Percentiles rank a stretch among this genome's conserved stretches.
These are phyloP conservation scores for Sternotherus odoratus DNA, from an alignment of 2,797 vertebrate species.

Conservation along the genomic window DNA sequence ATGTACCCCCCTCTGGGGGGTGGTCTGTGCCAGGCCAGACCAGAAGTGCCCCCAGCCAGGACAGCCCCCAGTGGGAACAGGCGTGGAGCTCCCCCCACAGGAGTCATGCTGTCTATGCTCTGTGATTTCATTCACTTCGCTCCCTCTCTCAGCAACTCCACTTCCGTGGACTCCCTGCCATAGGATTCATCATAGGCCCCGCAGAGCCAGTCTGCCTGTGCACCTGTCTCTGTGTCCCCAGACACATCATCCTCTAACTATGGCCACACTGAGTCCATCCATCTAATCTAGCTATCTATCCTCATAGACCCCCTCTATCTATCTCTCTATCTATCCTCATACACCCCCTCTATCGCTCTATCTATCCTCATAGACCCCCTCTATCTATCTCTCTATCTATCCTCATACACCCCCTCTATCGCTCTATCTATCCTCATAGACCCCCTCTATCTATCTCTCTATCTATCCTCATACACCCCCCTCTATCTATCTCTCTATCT, in stretches of 20 bases:
- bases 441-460: too few species aligned
- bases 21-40: background rate
- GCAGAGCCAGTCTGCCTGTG: background rate
- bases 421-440: too few species aligned
- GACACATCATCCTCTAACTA: background rate
- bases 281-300: background rate
- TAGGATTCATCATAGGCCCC: background rate
- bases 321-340: background rate
- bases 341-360: too few species aligned
- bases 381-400: too few species aligned
- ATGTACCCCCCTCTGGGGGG: background rate
- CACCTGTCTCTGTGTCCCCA: background rate
- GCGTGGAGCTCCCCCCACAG: background rate
- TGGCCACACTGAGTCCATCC: too few species aligned
- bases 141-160: background rate
- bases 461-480: too few species aligned
- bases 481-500: too few species aligned
- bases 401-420: too few species aligned
- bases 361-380: too few species aligned
- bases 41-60: accelerated
- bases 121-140: background rate
- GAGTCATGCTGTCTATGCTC: background rate
- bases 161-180: background rate
- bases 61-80: background rate
- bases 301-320: too few species aligned